Conservation (phyloP, 2,888 invertebrate genomes). For the Hipparchia semele region DNA sequence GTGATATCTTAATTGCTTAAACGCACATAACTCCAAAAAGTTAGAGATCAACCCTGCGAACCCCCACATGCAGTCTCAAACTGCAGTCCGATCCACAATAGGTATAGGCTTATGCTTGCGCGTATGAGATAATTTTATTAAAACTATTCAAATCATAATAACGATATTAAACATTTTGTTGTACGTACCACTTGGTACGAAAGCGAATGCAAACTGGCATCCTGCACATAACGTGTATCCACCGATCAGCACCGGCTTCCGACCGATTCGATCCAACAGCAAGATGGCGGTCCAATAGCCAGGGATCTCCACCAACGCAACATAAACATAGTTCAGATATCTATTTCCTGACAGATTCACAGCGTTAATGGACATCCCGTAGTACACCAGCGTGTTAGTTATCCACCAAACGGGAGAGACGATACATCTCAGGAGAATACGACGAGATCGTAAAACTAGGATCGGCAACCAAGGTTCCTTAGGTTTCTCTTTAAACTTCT, state of each 20-base stretch:
- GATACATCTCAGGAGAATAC: conserved; percentile 59
- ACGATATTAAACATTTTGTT: too few relatives aligned
- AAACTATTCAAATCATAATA: too few relatives aligned
- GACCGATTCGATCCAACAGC: conserved; percentile 84
- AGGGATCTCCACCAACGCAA: conserved; percentile 87
- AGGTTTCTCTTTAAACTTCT: conserved; percentile 55
- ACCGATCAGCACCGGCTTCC: conserved; percentile 84
- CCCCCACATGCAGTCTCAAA: too few relatives aligned
- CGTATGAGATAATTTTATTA: too few relatives aligned
- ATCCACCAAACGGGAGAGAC: conserved; percentile 86
- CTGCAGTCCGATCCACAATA: too few relatives aligned
- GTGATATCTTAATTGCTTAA: too few relatives aligned
- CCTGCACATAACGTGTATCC: conserved; percentile 85
- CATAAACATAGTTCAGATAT: conserved; percentile 86
- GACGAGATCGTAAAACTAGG: conserved; percentile 59
- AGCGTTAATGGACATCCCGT: conserved; percentile 87
- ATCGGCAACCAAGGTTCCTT: conserved; percentile 65
- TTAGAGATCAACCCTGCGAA: too few relatives aligned
- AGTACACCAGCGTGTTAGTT: conserved; percentile 87
- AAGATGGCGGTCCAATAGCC: conserved; percentile 86
- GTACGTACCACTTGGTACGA: conserved; percentile 77
- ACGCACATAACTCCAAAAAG: too few relatives aligned
- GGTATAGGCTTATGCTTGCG: too few relatives aligned
- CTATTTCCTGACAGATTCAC: conserved; percentile 86
- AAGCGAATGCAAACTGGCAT: conserved; percentile 84